Conservation (phyloP, 2,113 vertebrate genomes). For the Aldabrachelys gigantea region DNA sequence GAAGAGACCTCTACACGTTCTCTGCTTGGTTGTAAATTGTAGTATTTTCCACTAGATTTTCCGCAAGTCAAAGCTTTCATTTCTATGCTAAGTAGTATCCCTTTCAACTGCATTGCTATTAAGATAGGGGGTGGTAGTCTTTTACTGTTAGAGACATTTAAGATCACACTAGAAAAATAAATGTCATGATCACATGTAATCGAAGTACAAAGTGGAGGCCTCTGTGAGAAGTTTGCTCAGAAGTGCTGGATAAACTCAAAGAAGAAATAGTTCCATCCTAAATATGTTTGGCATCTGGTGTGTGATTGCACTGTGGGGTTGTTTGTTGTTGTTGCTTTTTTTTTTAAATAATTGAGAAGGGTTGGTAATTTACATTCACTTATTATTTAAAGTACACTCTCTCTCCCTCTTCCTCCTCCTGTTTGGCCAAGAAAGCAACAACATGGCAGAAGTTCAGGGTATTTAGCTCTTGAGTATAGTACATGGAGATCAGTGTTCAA, state of each 20-base stretch:
- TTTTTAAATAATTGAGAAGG: not conserved
- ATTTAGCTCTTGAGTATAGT: not conserved
- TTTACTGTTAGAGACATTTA: not conserved
- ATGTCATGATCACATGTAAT: not conserved
- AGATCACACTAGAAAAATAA: not conserved
- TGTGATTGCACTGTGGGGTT: not conserved
- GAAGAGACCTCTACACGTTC: not conserved
- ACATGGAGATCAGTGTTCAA: not conserved
- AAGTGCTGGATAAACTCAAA: not conserved
- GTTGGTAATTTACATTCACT: not conserved
- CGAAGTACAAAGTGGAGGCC: not conserved
- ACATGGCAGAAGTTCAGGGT: not conserved
- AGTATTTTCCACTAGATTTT: not conserved
- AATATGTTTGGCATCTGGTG: not conserved
- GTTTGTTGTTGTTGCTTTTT: not conserved
- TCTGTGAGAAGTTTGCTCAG: not conserved
- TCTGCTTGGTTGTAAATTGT: conserved; percentile 1
- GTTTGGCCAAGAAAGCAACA: conserved; percentile 6
- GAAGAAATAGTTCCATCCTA: not conserved
- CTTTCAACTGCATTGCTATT: not conserved
- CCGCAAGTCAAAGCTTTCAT: not conserved
- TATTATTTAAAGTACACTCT: not conserved
- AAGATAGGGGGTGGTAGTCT: not conserved
- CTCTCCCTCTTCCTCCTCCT: not conserved
- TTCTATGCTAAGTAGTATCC: not conserved